These are phyloP conservation scores for Diploptera punctata DNA, from an alignment of 2,888 invertebrate species.

Conservation along the genomic window DNA sequence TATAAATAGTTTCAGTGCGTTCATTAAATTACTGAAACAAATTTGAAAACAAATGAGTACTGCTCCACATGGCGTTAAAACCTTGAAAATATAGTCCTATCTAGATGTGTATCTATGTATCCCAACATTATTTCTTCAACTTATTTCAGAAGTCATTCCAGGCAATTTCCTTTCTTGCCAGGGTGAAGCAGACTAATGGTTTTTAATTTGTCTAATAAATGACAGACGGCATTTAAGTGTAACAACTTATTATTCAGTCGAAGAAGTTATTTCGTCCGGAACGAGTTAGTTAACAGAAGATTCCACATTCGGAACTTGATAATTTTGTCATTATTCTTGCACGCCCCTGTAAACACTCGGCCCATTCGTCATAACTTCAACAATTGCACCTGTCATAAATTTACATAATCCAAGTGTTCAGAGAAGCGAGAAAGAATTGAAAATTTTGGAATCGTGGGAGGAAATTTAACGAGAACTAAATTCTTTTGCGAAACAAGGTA, in stretches of 20 bases:
- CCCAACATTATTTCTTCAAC: neutral
- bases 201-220: conserved; percentile 1
- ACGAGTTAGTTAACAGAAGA: neutral
- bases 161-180: neutral
- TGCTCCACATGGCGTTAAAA: too few species aligned
- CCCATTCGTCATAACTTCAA: conserved; percentile 19
- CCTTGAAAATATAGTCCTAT: too few species aligned
- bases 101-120: too few species aligned
- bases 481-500: too few species aligned
- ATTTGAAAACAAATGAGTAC: too few species aligned
- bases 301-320: neutral
- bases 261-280: neutral
- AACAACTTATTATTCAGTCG: neutral
- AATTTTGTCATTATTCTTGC: conserved; percentile 26
- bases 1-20: too few species aligned
- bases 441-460: too few species aligned
- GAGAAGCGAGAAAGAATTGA: neutral
- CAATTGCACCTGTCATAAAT: conserved; percentile 13
- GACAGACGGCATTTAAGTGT: conserved; percentile 15
- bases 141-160: neutral
- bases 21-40: too few species aligned
- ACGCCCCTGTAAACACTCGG: neutral
- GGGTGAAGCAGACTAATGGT: conserved; percentile 2
- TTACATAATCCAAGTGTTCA: neutral
- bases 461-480: too few species aligned